Evolutionary conservation across 2,797 vertebrate genomes (phyloP), one percentile per base, ranked within the genome.

Genomic region (Anguilla pacifica): DNA sequence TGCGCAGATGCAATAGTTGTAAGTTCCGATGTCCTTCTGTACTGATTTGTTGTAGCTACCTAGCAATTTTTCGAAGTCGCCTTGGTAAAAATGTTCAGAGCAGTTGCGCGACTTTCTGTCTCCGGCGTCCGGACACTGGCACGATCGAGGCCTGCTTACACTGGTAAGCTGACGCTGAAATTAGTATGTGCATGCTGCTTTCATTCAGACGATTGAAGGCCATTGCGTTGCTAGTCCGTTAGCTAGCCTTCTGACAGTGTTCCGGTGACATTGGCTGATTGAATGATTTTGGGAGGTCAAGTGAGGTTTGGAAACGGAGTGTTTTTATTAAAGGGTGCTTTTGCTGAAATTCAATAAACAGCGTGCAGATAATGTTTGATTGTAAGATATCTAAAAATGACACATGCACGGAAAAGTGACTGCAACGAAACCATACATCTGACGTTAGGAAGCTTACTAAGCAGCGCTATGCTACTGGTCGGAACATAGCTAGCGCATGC

Each of bases 101-200:
- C 95, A 72, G 96, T 95, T 89, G 94, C 95, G 90, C 96, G 95
- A 91, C 91, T 96, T 15, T 96, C 96, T 0, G 89, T 94, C 93
- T 96, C 95, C 91, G 95, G 95, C 85, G 92, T 94, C 59, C 95
- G 96, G 94, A 94, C 93, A 91, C 67, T 96, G 90, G 92, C 95
- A 72, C 93, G 93, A 1, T 90, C 92, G 17, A 94, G 93, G 28
- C 93, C 94, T 0, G 82, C 91, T 5, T 94, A 90, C 61, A 91
- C 92, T 94, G 96, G 96, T 97, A 95, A 88, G 1, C 1, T 25
- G 43, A 49, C 17, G 0, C 6, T 19, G 11, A 51, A 51, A 22
- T 6, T 43, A 22, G 61, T 3, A 11, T 1, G n/a, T n/a, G 51
- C 72, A 5, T 49, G 11, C 9, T 57, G 28, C 28, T 64, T 81